Conservation (phyloP, 2,113 vertebrate genomes). For the Acrocephalus arundinaceus region DNA sequence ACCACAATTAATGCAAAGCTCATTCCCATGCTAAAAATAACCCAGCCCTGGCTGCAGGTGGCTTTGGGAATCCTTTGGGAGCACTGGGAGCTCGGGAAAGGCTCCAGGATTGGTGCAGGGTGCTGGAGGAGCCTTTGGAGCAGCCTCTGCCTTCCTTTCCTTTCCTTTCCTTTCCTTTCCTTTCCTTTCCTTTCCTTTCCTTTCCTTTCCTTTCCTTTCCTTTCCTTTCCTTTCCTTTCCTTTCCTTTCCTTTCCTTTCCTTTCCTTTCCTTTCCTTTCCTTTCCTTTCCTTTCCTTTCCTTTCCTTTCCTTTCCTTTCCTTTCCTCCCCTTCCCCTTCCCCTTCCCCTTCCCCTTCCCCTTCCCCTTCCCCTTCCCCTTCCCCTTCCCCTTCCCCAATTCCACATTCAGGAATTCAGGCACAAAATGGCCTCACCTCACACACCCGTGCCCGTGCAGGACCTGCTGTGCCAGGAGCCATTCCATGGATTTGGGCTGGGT, state of each 20-base stretch:
- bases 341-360: no score
- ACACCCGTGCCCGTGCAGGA: background rate
- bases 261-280: no score
- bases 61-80: background rate
- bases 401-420: background rate
- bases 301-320: no score
- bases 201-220: no score
- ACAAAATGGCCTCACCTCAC: background rate
- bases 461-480: background rate
- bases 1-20: background rate
- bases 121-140: background rate
- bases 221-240: no score
- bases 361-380: no score
- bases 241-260: no score
- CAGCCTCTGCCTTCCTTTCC: background rate
- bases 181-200: no score
- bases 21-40: accelerated
- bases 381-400: no score
- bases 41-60: background rate
- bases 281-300: no score
- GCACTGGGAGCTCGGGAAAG: background rate
- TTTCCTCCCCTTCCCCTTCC: no score
- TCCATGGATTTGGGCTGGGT: background rate
- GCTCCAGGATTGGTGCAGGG: background rate
- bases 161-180: no score